Base-by-base conservation (phyloP, 2,797 vertebrate genomes). In the Sebastes baramenuke region DNA sequence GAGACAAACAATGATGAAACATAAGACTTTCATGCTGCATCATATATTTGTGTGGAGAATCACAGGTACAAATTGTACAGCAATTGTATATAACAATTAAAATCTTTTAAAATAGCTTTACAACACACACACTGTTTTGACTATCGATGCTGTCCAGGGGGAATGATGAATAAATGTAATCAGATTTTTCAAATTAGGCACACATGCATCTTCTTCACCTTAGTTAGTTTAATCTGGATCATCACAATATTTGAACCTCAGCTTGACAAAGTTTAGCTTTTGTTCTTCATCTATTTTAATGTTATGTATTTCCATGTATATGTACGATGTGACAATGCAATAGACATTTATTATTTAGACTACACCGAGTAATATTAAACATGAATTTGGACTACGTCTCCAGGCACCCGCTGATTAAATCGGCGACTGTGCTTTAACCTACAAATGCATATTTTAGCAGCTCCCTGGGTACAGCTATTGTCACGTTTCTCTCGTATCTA, bases 381-480 rank as follows among this genome's bases (percentile, higher is more conserved):
- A 49, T 74, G 38, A 68, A 62, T 68, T 66, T 46, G n/a, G 16
- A 24, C 59, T 22, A 42, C 52, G 42, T 61, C 68, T 56, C 29
- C 6, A 52, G 56, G 36, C 18, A 49, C 13, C 27, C 42, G 61
- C 30, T 46, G 20, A 70, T 75, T n/a, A 25, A 77, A 69, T 67
- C 42, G n/a, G 20, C 36, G 20, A 55, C 24, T n/a, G 49, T 60
- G 36, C 62, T 58, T 36, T 55, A 34, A 65, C 68, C 32, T 66
- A 34, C 34, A 22, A 72, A 72, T 54, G 5, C 12, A 67, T 73
- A 66, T 66, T 77, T 49, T 30, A 76, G 36, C 58, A 71, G 71
- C 65, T 36, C 49, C 16, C 14, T 4, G 30, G 32, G 6, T 42
- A 18, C 7, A n/a, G 36, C 8, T 29, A n/a, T 29, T 27, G 55